Evolutionary conservation across 2,113 vertebrate genomes (phyloP).

Genomic region (Glaucidium brasilianum): DNA sequence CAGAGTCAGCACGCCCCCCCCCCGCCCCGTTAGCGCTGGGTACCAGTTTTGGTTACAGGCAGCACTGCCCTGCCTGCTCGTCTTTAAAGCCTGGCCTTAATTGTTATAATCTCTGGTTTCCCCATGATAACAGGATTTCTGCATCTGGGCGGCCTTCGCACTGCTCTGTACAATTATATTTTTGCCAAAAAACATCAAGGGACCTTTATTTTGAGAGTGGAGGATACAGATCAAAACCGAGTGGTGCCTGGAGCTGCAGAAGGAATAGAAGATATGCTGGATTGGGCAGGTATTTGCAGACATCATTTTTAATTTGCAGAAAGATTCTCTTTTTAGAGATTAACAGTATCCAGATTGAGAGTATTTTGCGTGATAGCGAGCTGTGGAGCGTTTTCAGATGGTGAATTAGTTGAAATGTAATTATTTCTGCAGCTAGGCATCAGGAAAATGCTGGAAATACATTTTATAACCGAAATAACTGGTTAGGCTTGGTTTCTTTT

Average conservation of each 20-base stretch:
- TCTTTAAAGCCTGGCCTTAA: accelerated
- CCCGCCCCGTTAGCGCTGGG: accelerated
- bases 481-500: no score
- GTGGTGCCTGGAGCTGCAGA: constrained; percentile 85
- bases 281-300: constrained; percentile 86
- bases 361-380: accelerated
- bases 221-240: constrained; percentile 90
- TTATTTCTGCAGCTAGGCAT: not conserved
- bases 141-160: constrained; percentile 91
- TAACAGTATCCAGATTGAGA: accelerated
- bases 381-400: not conserved
- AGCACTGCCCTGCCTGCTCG: no score
- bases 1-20: accelerated
- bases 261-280: constrained; percentile 88
- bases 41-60: accelerated
- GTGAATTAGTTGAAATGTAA: not conserved
- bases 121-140: constrained; percentile 78
- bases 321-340: no score
- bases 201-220: constrained; percentile 86
- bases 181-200: constrained; percentile 90
- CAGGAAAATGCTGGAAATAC: not conserved
- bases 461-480: not conserved
- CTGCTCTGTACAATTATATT: constrained; percentile 93
- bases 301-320: accelerated
- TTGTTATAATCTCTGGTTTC: accelerated